Percentiles rank a stretch among this genome's conserved stretches.
These are phyloP conservation scores for Pelosia muscerda DNA, from an alignment of 2,888 invertebrate species.

Conservation along the genomic window DNA sequence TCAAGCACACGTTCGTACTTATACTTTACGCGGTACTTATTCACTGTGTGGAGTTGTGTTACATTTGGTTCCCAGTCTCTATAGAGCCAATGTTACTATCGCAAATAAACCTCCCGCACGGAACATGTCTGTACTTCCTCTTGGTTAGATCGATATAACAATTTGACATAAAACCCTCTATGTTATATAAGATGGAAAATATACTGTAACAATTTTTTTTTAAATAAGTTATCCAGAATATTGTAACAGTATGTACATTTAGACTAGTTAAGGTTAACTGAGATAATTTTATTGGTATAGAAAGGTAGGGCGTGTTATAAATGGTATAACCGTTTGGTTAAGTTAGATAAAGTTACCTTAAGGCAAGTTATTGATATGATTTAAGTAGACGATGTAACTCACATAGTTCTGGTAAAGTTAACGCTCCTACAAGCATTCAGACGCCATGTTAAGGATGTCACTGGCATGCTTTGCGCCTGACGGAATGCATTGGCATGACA, in stretches of 20 bases:
- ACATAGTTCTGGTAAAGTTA: conserved; percentile 66
- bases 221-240: conserved; percentile 87
- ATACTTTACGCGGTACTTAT: conserved; percentile 57
- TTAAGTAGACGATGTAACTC: conserved; percentile 66
- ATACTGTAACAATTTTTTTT: conserved; percentile 55
- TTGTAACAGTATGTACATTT: conserved; percentile 61
- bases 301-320: conserved; percentile 55
- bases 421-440: neutral
- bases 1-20: conserved; percentile 78
- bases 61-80: conserved; percentile 44
- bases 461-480: neutral
- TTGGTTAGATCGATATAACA: conserved; percentile 48
- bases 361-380: conserved; percentile 58
- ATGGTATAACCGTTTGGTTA: conserved; percentile 76
- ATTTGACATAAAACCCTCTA: conserved; percentile 42
- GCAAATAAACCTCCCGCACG: conserved; percentile 31
- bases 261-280: conserved; percentile 63
- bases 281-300: conserved; percentile 67
- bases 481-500: neutral
- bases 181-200: conserved; percentile 46
- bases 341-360: conserved; percentile 72
- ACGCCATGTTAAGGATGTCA: neutral
- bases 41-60: conserved; percentile 45
- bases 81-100: conserved; percentile 29
- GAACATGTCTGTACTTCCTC: conserved; percentile 41